Evolutionary conservation across 2,113 vertebrate genomes (phyloP), one percentile per base, ranked within the genome.

Genomic region (Jaculus jaculus): DNA sequence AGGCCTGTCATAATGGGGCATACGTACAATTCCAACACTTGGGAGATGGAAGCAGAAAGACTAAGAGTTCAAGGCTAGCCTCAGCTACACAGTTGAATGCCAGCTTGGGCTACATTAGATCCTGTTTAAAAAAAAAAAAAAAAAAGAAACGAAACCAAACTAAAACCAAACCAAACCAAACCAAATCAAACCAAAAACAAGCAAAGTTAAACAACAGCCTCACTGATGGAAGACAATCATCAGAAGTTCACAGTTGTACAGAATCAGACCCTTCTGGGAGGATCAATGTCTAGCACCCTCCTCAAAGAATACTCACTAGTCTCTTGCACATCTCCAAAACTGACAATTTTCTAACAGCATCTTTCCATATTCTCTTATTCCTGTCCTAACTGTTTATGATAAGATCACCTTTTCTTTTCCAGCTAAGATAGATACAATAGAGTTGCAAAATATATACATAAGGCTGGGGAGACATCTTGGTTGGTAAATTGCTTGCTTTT

Each of bases 391-490:
- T 61, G 72, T 54, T 12, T 54, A 77, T 69, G 73, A 83, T 80
- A 81, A 9, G 58, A 85, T 80, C 63, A 73, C 60, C 21, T 92
- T 85, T 90, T 82, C 81, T 95, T 89, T 94, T 85, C 74, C 77
- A 69, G 84, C 89, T 78, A 32, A 75, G 73, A 47, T 88, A 51
- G 42, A 32, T 23, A 85, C 75, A 86, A 8, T 81, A 47, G 26
- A 71, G 84, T 85, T 77, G 37, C 47, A 91, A 93, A 93, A 82
- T 82, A 69, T 9, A 58, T 26, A 58, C 32, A 66, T 93, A 54
- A 16, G 15, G 54, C 54, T 54, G 54, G 54, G 54, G 54, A 54
- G 54, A 54, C 13, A 12, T 54, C 54, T 54, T 16, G 54, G 54
- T 54, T 54, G 54, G 54, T 54, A 54, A 54, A 54, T 2, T 54